A percentile compares a stretch with the other conserved stretches of the same genome.
Evolutionary conservation across 2,888 invertebrate genomes (phyloP).

Genomic region (Melanargia galathea): DNA sequence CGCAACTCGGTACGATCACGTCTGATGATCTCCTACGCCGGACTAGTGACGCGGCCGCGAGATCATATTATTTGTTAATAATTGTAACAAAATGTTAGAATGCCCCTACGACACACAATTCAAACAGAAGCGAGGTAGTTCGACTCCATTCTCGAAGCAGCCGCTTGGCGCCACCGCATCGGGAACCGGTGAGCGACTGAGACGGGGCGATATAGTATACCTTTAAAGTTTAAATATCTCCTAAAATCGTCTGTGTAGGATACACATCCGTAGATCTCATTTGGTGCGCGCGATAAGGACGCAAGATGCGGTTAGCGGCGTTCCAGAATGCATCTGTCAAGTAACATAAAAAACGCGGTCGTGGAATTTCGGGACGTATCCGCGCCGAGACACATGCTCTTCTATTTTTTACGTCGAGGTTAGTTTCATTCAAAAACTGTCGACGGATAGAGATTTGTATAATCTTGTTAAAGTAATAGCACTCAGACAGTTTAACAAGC

Average conservation of each 20-base stretch:
- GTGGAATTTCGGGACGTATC: constrained; percentile 79
- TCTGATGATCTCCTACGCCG: constrained; percentile 21
- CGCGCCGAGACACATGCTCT: constrained; percentile 71
- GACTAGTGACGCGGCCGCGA: constrained; percentile 26
- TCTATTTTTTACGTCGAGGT: constrained; percentile 71
- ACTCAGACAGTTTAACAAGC: constrained; percentile 58
- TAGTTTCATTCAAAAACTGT: constrained; percentile 81
- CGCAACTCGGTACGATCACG: constrained; percentile 40
- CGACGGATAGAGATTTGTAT: constrained; percentile 78
- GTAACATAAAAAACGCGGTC: constrained; percentile 73
- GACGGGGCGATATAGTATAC: constrained; percentile 62
- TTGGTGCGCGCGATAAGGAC: constrained; percentile 73
- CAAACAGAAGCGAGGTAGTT: constrained; percentile 71
- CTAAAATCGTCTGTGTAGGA: constrained; percentile 64
- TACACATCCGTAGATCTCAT: constrained; percentile 66
- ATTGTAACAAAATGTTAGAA: constrained; percentile 69
- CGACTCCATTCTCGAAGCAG: constrained; percentile 58
- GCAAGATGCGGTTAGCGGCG: constrained; percentile 79
- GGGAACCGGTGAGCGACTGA: constrained; percentile 61
- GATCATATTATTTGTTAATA: constrained; percentile 45
- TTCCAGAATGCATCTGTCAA: constrained; percentile 81
- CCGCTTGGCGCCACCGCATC: constrained; percentile 63
- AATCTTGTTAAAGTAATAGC: constrained; percentile 77
- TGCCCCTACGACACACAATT: constrained; percentile 62
- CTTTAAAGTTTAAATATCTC: constrained; percentile 74